phyloP scores from a whole-genome alignment of 53 echinoderm and acorn worm species.

The Temnopleurus reevesii region DNA sequence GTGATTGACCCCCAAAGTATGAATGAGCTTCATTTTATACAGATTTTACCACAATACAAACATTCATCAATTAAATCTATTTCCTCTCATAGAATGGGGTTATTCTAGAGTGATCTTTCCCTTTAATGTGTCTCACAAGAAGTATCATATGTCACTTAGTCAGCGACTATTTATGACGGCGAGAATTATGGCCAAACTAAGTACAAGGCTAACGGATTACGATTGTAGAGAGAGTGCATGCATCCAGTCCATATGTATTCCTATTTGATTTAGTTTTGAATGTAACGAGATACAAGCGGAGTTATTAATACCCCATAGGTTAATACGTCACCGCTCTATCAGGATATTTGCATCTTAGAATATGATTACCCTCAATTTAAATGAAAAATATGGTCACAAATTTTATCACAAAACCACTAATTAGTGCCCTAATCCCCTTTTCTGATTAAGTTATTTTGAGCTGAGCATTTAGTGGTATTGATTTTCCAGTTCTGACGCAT shows the following conservation, averaged over 20 bases:
- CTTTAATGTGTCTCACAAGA: constrained; percentile 4
- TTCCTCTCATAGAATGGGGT: too few relatives aligned
- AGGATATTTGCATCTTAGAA: too few relatives aligned
- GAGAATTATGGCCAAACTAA: neutral
- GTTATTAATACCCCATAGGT: too few relatives aligned
- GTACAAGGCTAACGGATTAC: neutral
- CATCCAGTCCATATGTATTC: neutral
- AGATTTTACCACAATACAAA: too few relatives aligned
- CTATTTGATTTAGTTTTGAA: neutral
- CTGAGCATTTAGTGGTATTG: neutral
- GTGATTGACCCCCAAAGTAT: too few relatives aligned
- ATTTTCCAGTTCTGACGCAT: neutral
- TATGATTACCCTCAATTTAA: too few relatives aligned
- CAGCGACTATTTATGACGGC: neutral
- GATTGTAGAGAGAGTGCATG: neutral
- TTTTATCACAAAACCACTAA: neutral
- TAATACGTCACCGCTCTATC: too few relatives aligned
- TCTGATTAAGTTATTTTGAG: neutral
- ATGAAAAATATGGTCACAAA: too few relatives aligned
- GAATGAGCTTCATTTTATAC: too few relatives aligned
- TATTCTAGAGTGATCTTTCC: too few relatives aligned
- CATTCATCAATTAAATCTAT: too few relatives aligned
- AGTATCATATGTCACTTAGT: constrained; percentile 13
- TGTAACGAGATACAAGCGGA: too few relatives aligned
- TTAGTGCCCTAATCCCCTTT: neutral